Base-by-base conservation (phyloP, 2,113 vertebrate genomes). In the Callorhinus ursinus region DNA sequence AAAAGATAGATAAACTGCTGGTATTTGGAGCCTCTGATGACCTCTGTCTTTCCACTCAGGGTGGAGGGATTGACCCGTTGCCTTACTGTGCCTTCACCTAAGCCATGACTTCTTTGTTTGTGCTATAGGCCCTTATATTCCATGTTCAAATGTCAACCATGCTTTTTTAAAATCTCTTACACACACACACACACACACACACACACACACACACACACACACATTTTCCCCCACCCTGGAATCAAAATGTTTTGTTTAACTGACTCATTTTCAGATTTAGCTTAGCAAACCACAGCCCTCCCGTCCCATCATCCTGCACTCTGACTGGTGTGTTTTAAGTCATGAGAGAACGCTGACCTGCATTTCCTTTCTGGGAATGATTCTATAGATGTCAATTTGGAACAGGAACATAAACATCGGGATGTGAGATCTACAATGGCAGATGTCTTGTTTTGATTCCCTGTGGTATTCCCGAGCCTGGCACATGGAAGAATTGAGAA, bases 401-500 rank as follows among this genome's bases (percentile, higher is more conserved):
- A 59, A 4, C 10, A 19, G 55, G 36, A 24, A 10, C 18, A 0
- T 14, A 19, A 18, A 6, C 57, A 3, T 5, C 2, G 26, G 53
- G 49, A 4, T 31, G n/a, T 57, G 46, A 57, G 33, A 28, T 8
- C 3, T 7, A 21, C 10, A 0, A 4, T 4, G 6, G 26, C 57
- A 21, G 36, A 5, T 15, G 2, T 26, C 15, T 8, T 39, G 42
- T 57, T 74, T 33, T 7, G 15, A 42, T 53, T 42, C 46, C n/a
- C 1, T 2, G 0, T 12, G 36, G 21, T 1, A 8, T 4, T 39
- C 18, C 0, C 3, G 7, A 63, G 24, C 8, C 21, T 14, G 11
- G 16, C 22, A 21, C 1, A 0, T 1, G 22, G 22, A 22, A 7
- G 21, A 2, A 4, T 2, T 13, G 7, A 1, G 14, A 1, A 15